Evolutionary conservation across 2,888 invertebrate genomes (phyloP), one percentile per base, ranked within the genome.

Genomic region (Amphipoea lucens): DNA sequence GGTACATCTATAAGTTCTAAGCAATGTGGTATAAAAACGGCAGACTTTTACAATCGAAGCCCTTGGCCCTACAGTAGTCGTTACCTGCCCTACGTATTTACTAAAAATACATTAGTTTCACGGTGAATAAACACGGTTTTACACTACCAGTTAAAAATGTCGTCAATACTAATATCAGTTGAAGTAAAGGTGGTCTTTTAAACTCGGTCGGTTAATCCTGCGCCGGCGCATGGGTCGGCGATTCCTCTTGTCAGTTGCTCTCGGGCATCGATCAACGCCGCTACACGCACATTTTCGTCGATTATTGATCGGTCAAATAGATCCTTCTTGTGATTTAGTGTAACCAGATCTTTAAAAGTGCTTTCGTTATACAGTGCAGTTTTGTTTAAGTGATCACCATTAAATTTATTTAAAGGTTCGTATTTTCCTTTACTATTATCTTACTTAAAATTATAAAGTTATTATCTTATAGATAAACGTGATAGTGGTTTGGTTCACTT

Each of bases 51-150:
- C 90, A 89, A 90, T 90, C 84, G 89, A 91, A 95, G 94, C 95
- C 95, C 96, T 96, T 95, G 94, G 95, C 93, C 95, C 95, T 94
- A 91, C 91, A 91, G 91, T 92, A 92, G 91, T 93, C 90, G 92
- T 94, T 96, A 96, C 96, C 96, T 96, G 96, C 93, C 93, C 93
- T 92, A 91, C 92, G 91, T 94, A 94, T 94, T 94, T 93, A 95
- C 96, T 96, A 96, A 95, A 96, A 96, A 96, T 96, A 96, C 95
- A 94, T 93, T 92, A 91, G 92, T 92, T 94, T 93, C 93, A 95
- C 94, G 94, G 93, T 94, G 95, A 93, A 96, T 95, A 96, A 96
- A 96, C 95, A 96, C 88, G 86, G 84, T 77, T 77, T 73, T 80
- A 93, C 9, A 85, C 91, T 45, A 74, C 88, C 80, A 78, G 84